Base-by-base conservation (phyloP, 2,888 invertebrate species). In the Panopea generosa region DNA sequence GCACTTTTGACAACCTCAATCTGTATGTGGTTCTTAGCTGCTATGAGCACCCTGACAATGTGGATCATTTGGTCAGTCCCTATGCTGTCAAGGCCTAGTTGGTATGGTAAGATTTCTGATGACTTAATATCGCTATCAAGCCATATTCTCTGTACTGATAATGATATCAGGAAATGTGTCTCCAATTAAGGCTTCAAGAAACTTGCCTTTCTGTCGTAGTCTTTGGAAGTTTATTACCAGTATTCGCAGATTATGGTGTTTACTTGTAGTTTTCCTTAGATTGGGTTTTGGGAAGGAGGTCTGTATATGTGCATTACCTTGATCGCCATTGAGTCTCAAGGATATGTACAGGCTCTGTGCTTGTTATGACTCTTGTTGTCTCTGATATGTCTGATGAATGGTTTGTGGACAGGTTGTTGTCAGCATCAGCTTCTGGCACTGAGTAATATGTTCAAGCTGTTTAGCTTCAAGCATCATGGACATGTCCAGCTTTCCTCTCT, bases 201-300 rank as follows among this genome's bases (percentile, higher is more conserved):
- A 11, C 9, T 53, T 61, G 14, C 63, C 60, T 49, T 74, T 74
- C 26, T 63, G 57, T 11, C 69, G 45, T 6, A 63, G 16, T 33
- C 68, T 69, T 29, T 65, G 69, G 50, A 68, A 75, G 33, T 69
- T 75, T 20, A 68, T 55, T 16, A 18, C 55, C 24, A 65, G 11
- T 6, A 72, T 53, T 26, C 70, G 20, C n/a, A 70, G 55, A 22
- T 24, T 14, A 11, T 50, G n/a, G 18, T 18, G 18, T 20, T 50
- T 9, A 22, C 20, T 20, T 2, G 2, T 3, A 7, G 7, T 29
- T 16, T n/a, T 29, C 3, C 11, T 20, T 2, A 2, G n/a, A 3
- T 9, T 20, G 16, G 33, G 33, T 33, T 33, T 33, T 33, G 33
- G 33, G 4, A 11, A 33, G 4, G 33, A 33, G 33, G 33, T 33